Conservation (phyloP, 2,797 vertebrate genomes). For the Pseudotriccus pelzelni region DNA sequence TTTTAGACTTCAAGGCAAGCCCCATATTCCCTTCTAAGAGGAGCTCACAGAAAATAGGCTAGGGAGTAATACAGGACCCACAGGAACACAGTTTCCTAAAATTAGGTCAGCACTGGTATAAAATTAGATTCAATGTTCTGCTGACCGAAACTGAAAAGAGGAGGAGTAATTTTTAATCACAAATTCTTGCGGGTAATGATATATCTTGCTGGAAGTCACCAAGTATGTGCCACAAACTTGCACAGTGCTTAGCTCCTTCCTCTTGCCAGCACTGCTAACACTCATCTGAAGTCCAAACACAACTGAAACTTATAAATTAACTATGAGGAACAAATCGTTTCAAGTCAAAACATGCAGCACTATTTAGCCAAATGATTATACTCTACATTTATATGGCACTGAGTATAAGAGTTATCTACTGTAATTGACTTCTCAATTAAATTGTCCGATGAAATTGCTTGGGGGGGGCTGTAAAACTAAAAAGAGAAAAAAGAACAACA, state of each 20-base stretch:
- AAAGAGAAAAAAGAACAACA: background rate
- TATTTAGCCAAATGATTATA: background rate
- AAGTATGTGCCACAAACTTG: background rate
- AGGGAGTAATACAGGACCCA: background rate
- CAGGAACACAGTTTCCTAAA: constrained; percentile 13
- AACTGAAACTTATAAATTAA: background rate
- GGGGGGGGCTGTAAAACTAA: background rate
- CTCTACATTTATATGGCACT: background rate
- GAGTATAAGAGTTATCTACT: background rate
- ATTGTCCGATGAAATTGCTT: background rate
- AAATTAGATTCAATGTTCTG: constrained; percentile 55
- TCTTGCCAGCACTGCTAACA: background rate
- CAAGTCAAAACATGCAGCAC: background rate
- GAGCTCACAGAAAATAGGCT: background rate
- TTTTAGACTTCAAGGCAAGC: background rate
- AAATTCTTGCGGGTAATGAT: background rate
- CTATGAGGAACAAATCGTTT: background rate
- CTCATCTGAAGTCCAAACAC: background rate
- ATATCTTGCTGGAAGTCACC: background rate
- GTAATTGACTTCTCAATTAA: background rate
- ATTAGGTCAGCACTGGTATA: constrained; percentile 48
- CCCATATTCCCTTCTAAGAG: background rate
- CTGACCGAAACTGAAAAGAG: constrained; percentile 46
- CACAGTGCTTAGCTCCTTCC: background rate
- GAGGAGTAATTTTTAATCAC: constrained; percentile 21